phyloP scores from a whole-genome alignment of 1,140 invertebrate species.

The Hylaeus anthracinus region DNA sequence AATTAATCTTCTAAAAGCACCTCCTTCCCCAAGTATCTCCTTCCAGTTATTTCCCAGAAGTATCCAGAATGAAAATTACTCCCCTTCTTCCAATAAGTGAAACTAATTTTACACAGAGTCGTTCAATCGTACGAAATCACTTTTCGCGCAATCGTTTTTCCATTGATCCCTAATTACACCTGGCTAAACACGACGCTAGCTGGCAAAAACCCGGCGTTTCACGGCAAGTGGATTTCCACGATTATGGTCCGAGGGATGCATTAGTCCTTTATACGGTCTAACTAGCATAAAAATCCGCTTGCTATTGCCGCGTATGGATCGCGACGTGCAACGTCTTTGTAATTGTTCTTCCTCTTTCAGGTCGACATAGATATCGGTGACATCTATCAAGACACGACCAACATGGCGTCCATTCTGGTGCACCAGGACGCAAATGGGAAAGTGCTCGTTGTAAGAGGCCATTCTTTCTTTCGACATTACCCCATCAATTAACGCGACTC shows the following conservation, averaged over 20 bases:
- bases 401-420: constrained; percentile 91
- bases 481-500: constrained; percentile 62
- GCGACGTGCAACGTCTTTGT: not conserved
- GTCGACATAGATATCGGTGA: constrained; percentile 87
- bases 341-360: constrained; percentile 77
- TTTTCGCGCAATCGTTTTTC: not conserved
- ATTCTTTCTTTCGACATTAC: constrained; percentile 74
- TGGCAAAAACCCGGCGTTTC: not conserved
- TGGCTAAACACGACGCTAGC: not conserved
- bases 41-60: too few species aligned
- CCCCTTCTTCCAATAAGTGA: too few species aligned
- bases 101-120: too few species aligned
- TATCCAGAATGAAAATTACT: too few species aligned
- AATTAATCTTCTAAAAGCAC: too few species aligned
- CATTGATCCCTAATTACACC: too few species aligned
- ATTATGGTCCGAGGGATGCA: not conserved
- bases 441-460: constrained; percentile 89
- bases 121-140: not conserved
- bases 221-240: not conserved
- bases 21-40: too few species aligned
- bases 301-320: not conserved
- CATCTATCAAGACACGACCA: constrained; percentile 91
- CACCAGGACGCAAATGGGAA: constrained; percentile 89
- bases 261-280: constrained; percentile 13
- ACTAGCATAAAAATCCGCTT: constrained; percentile 2